These are phyloP conservation scores for Melinaea menophilus DNA, from an alignment of 2,888 invertebrate species.

Conservation along the genomic window DNA sequence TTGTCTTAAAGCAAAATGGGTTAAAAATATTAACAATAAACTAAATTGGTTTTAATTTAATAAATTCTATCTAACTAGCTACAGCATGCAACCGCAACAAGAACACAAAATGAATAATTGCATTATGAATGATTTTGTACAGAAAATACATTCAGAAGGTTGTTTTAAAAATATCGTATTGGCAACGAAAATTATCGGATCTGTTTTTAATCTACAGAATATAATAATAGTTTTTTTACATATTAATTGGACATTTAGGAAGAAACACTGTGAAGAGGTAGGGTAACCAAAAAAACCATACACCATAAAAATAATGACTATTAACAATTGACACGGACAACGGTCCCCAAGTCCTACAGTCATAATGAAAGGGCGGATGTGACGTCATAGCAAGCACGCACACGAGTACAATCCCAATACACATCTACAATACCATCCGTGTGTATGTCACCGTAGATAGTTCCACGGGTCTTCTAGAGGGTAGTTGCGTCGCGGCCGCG, in stretches of 20 bases:
- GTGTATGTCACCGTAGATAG: constrained; percentile 53
- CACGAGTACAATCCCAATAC: constrained; percentile 14
- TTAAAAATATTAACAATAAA: not conserved
- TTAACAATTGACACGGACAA: not conserved
- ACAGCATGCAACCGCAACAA: not conserved
- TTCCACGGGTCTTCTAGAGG: constrained; percentile 49
- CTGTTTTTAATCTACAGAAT: too few relatives aligned
- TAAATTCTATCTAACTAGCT: not conserved
- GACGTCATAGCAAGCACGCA: constrained; percentile 19
- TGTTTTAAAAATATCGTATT: constrained; percentile 3
- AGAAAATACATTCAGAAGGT: too few relatives aligned
- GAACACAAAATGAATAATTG: constrained; percentile 1
- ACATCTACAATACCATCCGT: constrained; percentile 54
- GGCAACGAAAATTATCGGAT: constrained; percentile 14
- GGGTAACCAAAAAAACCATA: not conserved
- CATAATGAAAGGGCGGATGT: not conserved
- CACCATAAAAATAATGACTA: not conserved
- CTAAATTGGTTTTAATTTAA: not conserved
- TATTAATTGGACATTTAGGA: too few relatives aligned
- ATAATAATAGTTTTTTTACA: too few relatives aligned
- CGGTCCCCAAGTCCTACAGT: not conserved
- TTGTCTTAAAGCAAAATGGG: not conserved
- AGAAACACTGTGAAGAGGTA: too few relatives aligned
- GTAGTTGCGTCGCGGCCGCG: constrained; percentile 39
- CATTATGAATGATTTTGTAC: constrained; percentile 1